Base-by-base conservation (phyloP, 1,140 invertebrate genomes). In the Papilio dardanus region DNA sequence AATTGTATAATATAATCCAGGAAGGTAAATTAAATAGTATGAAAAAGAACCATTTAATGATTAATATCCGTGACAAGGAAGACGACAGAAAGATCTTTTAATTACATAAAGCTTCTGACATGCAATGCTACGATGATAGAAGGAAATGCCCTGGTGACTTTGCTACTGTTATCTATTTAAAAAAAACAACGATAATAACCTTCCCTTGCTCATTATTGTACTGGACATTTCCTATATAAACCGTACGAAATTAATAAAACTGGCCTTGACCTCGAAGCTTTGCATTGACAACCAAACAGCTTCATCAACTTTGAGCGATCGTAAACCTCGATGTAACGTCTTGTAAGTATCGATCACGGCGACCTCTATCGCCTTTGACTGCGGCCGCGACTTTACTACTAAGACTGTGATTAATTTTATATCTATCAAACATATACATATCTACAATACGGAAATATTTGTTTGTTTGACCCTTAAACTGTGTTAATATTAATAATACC, bases 231-330 rank as follows among this genome's bases (percentile, higher is more conserved):
- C 54, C 54, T 62, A 62, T 62, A 62, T 62, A 62, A 30, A 62
- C 10, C 54, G 54, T 62, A 62, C 24, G 54, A 62, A 62, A 62
- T 62, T 62, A 28, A 30, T 62, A 62, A 62, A 62, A 62, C 54
- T 62, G 14, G 28, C 54, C 54, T 62, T 62, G 54, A 62, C 54
- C 54, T 62, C 54, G 54, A 62, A 62, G 54, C 54, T 62, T 62
- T 62, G 54, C 24, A 28, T 62, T 28, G 24, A 62, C 54, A 62
- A 62, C 24, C 24, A 62, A 62, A 62, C 54, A 62, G 54, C 54
- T 62, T 62, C 54, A 62, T 62, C 54, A 62, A 62, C 54, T 62
- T 30, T 62, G 24, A 62, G 54, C 3, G 54, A 62, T 62, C 54
- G 54, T 62, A 62, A 62, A 62, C 54, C 54, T 62, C 54, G 24